phyloP scores from a whole-genome alignment of 2,797 vertebrate genomes.

The Heterohyrax brucei region DNA sequence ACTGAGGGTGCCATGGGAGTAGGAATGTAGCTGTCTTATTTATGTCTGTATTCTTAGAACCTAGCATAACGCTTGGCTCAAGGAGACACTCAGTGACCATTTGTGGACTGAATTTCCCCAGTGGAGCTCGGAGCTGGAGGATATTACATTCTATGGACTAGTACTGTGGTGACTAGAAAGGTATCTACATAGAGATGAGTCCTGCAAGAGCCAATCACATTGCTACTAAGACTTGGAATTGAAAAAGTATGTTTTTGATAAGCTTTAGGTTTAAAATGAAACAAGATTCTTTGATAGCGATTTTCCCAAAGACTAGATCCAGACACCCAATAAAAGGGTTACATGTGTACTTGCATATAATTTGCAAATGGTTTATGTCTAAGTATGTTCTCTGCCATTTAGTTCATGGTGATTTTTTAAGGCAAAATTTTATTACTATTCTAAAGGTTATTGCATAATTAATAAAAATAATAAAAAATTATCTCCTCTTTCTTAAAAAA shows the following conservation, averaged over 20 bases:
- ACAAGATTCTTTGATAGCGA: slow-evolving; percentile 72
- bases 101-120: slow-evolving; percentile 57
- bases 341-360: slow-evolving; percentile 71
- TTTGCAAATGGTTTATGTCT: slow-evolving; percentile 78
- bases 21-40: slow-evolving; percentile 19
- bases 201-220: slow-evolving; percentile 1
- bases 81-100: slow-evolving; percentile 42
- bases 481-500: slow-evolving; percentile 73
- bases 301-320: slow-evolving; percentile 74
- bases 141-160: slow-evolving; percentile 33
- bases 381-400: slow-evolving; percentile 74
- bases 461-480: slow-evolving; percentile 84
- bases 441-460: slow-evolving; percentile 81
- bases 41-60: slow-evolving; percentile 51
- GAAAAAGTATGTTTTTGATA: slow-evolving; percentile 69
- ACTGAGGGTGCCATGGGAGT: background rate
- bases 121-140: slow-evolving; percentile 6
- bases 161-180: slow-evolving; percentile 36
- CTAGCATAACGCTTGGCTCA: slow-evolving; percentile 23
- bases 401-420: slow-evolving; percentile 76
- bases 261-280: slow-evolving; percentile 71
- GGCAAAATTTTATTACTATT: slow-evolving; percentile 72
- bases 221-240: slow-evolving; percentile 66
- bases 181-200: slow-evolving; percentile 43
- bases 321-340: slow-evolving; percentile 73